Conservation (phyloP, 1,140 invertebrate species). For the Chlorops oryzae region DNA sequence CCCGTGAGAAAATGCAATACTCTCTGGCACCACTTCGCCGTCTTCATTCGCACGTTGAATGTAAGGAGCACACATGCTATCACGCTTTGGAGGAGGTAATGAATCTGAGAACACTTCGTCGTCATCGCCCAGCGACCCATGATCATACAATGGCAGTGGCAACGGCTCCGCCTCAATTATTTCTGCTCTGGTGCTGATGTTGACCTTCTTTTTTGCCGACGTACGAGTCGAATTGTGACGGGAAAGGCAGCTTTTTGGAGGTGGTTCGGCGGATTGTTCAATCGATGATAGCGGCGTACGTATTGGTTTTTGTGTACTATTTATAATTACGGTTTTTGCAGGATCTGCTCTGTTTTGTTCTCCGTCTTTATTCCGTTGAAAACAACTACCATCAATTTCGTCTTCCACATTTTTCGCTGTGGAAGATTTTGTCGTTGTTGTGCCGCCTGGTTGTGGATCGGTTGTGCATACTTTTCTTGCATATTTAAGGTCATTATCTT, state of each 20-base stretch:
- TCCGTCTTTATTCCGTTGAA: no score
- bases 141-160: conserved; percentile 21
- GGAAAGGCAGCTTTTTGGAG: conserved; percentile 40
- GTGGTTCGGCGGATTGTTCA: no score
- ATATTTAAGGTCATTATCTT: no score
- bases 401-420: conserved; percentile 19
- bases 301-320: no score
- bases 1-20: conserved; percentile 36
- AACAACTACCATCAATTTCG: conserved; percentile 32
- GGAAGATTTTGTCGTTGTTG: no score
- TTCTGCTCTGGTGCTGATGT: conserved; percentile 40
- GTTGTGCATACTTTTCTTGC: no score
- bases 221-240: conserved; percentile 40
- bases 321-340: no score
- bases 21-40: conserved; percentile 25
- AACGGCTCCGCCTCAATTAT: conserved; percentile 39
- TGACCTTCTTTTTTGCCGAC: conserved; percentile 45
- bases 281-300: no score
- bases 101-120: conserved; percentile 50
- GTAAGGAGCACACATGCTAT: conserved; percentile 47
- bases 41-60: conserved; percentile 28
- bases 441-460: no score
- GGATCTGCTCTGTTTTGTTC: no score
- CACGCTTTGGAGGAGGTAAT: conserved; percentile 40
- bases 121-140: conserved; percentile 33